A percentile compares a stretch with the other conserved stretches of the same genome.
phyloP scores from a whole-genome alignment of 2,797 vertebrate species.

The Micromesistius poutassou region DNA sequence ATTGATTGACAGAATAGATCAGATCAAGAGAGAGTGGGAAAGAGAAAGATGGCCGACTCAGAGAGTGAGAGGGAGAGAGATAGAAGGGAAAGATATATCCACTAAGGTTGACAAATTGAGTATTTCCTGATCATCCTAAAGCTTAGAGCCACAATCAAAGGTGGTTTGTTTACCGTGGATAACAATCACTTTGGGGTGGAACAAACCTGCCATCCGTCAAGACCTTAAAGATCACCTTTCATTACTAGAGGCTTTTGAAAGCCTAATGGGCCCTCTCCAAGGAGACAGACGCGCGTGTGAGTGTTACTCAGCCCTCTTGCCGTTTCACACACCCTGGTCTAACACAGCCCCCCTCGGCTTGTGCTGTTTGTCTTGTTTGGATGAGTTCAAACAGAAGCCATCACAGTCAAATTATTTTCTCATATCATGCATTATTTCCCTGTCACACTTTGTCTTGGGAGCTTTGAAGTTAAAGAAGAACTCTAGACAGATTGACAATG shows the following conservation, averaged over 20 bases:
- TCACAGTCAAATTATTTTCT: not conserved
- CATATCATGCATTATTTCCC: not conserved
- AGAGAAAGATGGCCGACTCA: not conserved
- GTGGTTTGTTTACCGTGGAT: slow-evolving; percentile 41
- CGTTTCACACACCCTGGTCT: not conserved
- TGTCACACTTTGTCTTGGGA: not conserved
- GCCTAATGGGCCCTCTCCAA: slow-evolving; percentile 34
- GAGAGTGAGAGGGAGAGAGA: not conserved
- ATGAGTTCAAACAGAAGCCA: not conserved
- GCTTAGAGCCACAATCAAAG: slow-evolving; percentile 37
- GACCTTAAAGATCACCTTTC: slow-evolving; percentile 41
- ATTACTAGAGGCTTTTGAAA: slow-evolving; percentile 36
- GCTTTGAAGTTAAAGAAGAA: not conserved
- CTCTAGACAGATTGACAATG: not conserved
- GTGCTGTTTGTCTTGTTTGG: not conserved
- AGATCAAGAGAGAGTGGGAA: not conserved
- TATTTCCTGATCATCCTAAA: slow-evolving; percentile 28
- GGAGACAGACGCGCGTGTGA: slow-evolving; percentile 17
- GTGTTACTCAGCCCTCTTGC: slow-evolving; percentile 14
- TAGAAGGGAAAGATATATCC: not conserved
- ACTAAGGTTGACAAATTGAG: slow-evolving; percentile 19
- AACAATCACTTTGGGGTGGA: slow-evolving; percentile 27
- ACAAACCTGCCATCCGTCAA: slow-evolving; percentile 25
- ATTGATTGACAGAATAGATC: slow-evolving; percentile 1
- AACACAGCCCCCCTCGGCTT: not conserved